Base-by-base conservation (phyloP, 2,113 vertebrate species). In the Acrocephalus arundinaceus region DNA sequence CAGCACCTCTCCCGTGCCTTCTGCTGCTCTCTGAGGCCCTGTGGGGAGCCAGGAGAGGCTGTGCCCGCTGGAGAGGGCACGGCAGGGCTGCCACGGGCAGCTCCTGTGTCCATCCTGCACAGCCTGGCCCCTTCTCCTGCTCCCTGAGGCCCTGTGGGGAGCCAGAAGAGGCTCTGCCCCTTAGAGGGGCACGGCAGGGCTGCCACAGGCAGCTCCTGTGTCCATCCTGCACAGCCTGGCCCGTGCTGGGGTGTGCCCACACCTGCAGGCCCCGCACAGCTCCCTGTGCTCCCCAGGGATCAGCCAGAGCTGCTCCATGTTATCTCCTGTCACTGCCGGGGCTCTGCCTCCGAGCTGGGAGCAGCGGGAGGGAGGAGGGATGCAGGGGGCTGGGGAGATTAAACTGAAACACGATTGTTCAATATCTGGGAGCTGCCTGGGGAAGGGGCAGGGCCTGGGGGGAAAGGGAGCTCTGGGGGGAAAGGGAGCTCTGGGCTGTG, bases 331-430 rank as follows among this genome's bases (percentile, higher is more conserved):
- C 67, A 28, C 2, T 30, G 35, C 6, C 15, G 31, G 46, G 3
- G 52, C 27, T 62, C 68, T 94, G 85, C 48, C 31, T 15, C 30
- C 16, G 61, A 85, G 62, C 74, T 81, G 87, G 22, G 15, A 55
- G 62, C 45, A 68, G 65, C 65, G 35, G 24, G 7, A 10, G 30
- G 43, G 59, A 35, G 39, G 65, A 43, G 12, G 33, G 11, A 75
- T 12, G 55, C 0, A 21, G 8, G 16, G 61, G 16, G 11, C 1
- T 45, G 73, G 68, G 63, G 68, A 68, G 62, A 48, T 52, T 7
- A 22, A 79, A 54, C 17, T 18, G 43, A 6, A 45, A 22, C 8
- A 0, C 0, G 1, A 33, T 51, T 81, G 58, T 58, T 14, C 57
- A 57, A 28, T 33, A 80, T 19, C 48, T 71, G 61, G 37, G 74